phyloP scores from a whole-genome alignment of 2,797 vertebrate species.

The Potorous gilbertii region DNA sequence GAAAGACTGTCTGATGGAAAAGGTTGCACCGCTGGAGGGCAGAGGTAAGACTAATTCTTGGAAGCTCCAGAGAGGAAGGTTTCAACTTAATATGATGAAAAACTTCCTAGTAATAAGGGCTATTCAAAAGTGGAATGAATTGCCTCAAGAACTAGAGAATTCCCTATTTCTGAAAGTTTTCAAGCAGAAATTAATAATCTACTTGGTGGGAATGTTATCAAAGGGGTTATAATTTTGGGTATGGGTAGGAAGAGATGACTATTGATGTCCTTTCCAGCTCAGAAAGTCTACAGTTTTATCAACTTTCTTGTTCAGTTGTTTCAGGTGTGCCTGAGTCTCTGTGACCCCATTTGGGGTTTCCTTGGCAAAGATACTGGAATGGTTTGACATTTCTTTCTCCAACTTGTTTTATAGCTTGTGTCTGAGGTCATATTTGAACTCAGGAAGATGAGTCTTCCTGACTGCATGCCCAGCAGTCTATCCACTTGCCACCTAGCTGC shows the following conservation, averaged over 20 bases:
- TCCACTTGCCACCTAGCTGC: not conserved
- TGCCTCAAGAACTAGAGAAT: not conserved
- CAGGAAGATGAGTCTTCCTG: not conserved
- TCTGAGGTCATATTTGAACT: not conserved
- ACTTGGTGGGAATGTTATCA: not conserved
- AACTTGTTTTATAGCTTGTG: not conserved
- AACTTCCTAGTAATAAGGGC: not conserved
- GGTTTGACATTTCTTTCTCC: not conserved
- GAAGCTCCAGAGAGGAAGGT: not conserved
- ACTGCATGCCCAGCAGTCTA: not conserved
- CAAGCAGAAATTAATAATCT: not conserved
- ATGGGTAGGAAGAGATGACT: not conserved
- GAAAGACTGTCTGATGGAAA: not conserved
- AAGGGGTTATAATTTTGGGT: not conserved
- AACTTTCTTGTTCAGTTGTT: not conserved
- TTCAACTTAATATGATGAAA: not conserved
- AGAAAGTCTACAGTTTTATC: not conserved
- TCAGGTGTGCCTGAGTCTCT: not conserved
- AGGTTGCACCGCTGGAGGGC: not conserved
- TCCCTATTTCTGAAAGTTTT: not conserved
- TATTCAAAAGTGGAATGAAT: not conserved
- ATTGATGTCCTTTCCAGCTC: not conserved
- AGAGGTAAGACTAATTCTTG: not conserved
- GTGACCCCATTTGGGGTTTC: not conserved
- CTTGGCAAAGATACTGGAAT: not conserved